These are phyloP conservation scores for Oophaga pumilio DNA, from an alignment of 2,113 vertebrate genomes.

Conservation along the genomic window DNA sequence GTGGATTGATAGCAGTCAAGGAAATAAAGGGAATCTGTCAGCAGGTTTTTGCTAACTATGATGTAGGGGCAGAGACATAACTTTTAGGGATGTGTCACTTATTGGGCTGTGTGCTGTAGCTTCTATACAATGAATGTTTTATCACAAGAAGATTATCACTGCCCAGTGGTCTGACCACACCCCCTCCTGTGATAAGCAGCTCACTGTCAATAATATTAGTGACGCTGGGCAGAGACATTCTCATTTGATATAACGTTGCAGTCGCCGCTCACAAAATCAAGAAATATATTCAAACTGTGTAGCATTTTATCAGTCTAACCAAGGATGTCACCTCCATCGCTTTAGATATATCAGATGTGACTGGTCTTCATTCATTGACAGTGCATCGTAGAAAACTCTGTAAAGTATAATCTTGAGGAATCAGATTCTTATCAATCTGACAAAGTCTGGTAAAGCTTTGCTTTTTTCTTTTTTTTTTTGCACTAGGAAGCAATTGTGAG, in stretches of 20 bases:
- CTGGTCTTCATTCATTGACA: background rate
- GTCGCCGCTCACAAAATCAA: background rate
- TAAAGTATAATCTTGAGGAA: slow-evolving; percentile 10
- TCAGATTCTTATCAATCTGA: slow-evolving; percentile 23
- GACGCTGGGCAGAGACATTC: background rate
- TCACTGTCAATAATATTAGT: background rate
- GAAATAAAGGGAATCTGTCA: background rate
- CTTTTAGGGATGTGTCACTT: too few relatives aligned
- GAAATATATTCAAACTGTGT: background rate
- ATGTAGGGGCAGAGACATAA: too few relatives aligned
- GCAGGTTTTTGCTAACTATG: too few relatives aligned
- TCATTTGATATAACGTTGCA: background rate
- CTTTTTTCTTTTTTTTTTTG: slow-evolving; percentile 6
- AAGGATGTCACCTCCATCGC: background rate
- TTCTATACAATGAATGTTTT: too few relatives aligned
- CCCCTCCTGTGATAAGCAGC: too few relatives aligned
- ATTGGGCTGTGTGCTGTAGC: too few relatives aligned
- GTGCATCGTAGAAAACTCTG: background rate
- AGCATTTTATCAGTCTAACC: background rate
- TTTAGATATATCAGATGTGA: background rate
- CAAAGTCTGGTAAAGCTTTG: background rate
- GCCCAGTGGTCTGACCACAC: too few relatives aligned
- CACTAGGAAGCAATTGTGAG: slow-evolving; percentile 32
- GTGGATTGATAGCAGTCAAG: background rate
- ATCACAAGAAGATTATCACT: too few relatives aligned